Conservation (phyloP, 2,113 vertebrate species). For the Casuarius casuarius region DNA sequence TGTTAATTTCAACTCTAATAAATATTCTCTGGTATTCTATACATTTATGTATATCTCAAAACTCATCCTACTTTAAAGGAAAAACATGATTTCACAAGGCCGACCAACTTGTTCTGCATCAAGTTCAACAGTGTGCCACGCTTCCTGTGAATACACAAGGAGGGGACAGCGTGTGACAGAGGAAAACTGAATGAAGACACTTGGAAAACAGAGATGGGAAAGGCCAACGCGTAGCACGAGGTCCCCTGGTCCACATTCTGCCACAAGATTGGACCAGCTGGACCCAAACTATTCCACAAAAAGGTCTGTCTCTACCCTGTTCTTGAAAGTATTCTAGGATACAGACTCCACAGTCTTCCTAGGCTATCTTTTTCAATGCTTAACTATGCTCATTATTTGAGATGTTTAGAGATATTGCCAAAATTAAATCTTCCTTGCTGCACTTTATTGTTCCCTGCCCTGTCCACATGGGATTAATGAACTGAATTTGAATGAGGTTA, state of each 20-base stretch:
- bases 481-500: background rate
- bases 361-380: background rate
- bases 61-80: conserved; percentile 32
- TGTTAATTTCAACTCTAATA: conserved; percentile 71
- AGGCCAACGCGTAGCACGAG: background rate
- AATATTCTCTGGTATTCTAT: conserved; percentile 65
- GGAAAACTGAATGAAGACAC: background rate
- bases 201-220: background rate
- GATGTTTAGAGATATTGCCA: background rate
- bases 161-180: background rate
- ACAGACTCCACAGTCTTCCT: background rate
- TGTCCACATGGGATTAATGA: background rate
- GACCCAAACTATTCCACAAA: background rate
- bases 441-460: background rate
- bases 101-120: background rate
- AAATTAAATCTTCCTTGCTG: background rate
- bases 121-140: background rate
- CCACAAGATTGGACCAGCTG: background rate
- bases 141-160: background rate
- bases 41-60: conserved; percentile 50
- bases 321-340: background rate
- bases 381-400: background rate
- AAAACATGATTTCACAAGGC: conserved; percentile 7
- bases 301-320: background rate
- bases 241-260: background rate